Conservation (phyloP, 2,888 invertebrate genomes). For the Brenthis ino region DNA sequence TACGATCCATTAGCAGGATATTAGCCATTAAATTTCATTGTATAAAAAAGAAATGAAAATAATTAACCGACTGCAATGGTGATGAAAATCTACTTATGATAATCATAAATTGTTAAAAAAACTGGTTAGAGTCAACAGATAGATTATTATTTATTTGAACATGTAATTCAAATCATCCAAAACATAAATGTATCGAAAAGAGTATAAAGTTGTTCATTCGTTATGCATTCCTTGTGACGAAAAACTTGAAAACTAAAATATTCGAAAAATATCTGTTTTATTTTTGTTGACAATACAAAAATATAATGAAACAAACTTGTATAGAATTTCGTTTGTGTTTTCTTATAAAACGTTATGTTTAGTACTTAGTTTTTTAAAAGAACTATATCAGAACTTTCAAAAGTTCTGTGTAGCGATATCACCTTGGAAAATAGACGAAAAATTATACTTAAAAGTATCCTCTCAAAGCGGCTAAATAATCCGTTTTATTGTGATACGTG, state of each 20-base stretch:
- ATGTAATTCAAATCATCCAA: too few species aligned
- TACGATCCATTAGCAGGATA: conserved; percentile 36
- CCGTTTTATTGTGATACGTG: conserved; percentile 36
- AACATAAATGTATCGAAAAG: too few species aligned
- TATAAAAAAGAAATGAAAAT: conserved; percentile 35
- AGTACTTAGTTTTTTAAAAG: not conserved
- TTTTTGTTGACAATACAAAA: too few species aligned
- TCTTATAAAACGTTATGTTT: too few species aligned
- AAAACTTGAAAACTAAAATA: too few species aligned
- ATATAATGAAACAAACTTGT: too few species aligned
- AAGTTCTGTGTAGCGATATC: not conserved
- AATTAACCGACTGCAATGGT: conserved; percentile 29
- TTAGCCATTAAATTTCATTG: conserved; percentile 35
- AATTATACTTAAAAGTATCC: conserved; percentile 22
- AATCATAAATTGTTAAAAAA: conserved; percentile 17
- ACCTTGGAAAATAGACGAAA: not conserved
- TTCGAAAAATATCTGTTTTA: too few species aligned
- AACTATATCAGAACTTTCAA: not conserved
- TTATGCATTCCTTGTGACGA: too few species aligned
- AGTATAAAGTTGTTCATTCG: too few species aligned
- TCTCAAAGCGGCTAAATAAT: conserved; percentile 29
- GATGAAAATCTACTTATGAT: conserved; percentile 22
- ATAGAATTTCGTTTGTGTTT: too few species aligned
- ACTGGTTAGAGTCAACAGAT: not conserved
- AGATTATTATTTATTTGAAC: too few species aligned